Base-by-base conservation (phyloP, 2,888 invertebrate genomes). In the Mechanitis mazaeus region DNA sequence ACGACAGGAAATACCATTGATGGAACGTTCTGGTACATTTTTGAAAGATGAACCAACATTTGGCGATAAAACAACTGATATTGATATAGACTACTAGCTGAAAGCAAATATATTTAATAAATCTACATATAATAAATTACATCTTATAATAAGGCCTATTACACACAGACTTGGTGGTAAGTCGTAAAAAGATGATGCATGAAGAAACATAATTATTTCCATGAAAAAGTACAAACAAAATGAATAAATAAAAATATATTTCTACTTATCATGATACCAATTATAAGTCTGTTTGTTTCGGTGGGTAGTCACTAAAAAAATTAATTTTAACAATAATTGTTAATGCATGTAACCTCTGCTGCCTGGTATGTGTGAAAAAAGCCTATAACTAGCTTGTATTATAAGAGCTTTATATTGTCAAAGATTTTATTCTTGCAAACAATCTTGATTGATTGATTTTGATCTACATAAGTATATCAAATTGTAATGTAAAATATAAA, bases 31-130 rank as follows among this genome's bases (percentile, higher is more conserved):
- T 0, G 94, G 93, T 28, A 95, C 95, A 0, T 95, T 95, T 75
- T 82, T 94, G 28, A 94, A 94, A 78, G 95, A 95, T 69, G 94
- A 94, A 78, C 94, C 94, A 0, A 94, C 93, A 31, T 87, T 87
- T 61, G 79, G 80, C 2, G 81, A 83, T 45, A 84, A 78, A 65
- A 79, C 80, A 28, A 76, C 77, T 33, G 74, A 77, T 50, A 75
- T 80, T 58, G 81, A 84, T 66, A 75, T 77, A 68, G 77, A 76
- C 55, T 71, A 80, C 61, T 58, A 65, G 50, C 50, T 50, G 56
- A 56, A 56, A 54, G 45, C 50, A 50, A 35, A 33, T 20, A 57
- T 38, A 12, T 58, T 12, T 58, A 45, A 45, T 38, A 54, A 45
- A 54, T 42, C 50, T 31, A 11, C 31, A 50, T 50, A 31, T 31